Base-by-base conservation (phyloP, 2,888 invertebrate species). In the Lomographa bimaculata region DNA sequence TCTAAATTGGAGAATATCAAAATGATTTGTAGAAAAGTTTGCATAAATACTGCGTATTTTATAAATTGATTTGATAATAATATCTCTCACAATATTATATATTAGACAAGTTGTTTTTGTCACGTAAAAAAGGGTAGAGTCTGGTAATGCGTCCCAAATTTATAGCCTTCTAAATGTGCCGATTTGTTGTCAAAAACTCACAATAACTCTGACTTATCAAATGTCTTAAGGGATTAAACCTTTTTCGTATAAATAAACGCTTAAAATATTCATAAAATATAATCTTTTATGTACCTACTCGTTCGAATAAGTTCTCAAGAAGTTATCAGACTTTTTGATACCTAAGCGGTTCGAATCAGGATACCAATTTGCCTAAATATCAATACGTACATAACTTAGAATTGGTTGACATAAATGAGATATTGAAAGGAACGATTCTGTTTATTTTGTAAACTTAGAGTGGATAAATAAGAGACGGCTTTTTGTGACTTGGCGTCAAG, bases 111-210 rank as follows among this genome's bases (percentile, higher is more conserved):
- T 5, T 0, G 29, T 23, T 34, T 39, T 24, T 14, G 10, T 35
- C 16, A 8, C n/a, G 5, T 4, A 20, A 12, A 19, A 30, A 38
- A 32, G 20, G 16, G 5, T n/a, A 8, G 20, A 30, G 4, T 12
- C 18, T 7, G 37, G 20, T 33, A 25, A 33, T 29, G 20, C 19
- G 29, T 29, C 17, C 16, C n/a, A 20, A 44, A 32, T 38, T 44
- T 44, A 48, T 44, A 6, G 25, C 30, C 33, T 27, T 16, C 29
- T 41, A 35, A 25, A 48, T 41, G 38, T 34, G 16, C 16, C 35
- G 10, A 37, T 40, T 44, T 34, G 29, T 37, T 37, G 23, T 47
- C 34, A 28, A 35, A 35, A 41, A 25, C 14, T 10, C 36, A 30
- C 19, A 37, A 28, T 39, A 36, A 25, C 10, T 37, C 26, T 32